phyloP scores from a whole-genome alignment of 2,888 invertebrate species.

The Polydrusus tereticollis region DNA sequence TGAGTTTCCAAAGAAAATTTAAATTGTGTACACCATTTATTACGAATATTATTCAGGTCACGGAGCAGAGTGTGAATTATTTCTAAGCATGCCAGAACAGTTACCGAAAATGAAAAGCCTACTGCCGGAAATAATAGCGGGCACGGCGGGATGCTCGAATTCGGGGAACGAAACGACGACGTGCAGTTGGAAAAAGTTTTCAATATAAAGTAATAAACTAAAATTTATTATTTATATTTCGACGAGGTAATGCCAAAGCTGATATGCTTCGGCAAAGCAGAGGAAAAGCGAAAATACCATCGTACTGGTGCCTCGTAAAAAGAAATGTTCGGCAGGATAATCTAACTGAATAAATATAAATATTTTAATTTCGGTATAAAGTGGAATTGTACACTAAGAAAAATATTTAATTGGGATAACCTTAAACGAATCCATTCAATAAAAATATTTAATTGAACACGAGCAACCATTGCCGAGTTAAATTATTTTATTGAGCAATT shows the following conservation, averaged over 20 bases:
- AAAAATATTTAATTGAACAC: too few relatives aligned
- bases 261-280: neutral
- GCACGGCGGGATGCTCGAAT: constrained; percentile 17
- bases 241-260: neutral
- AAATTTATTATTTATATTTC: constrained; percentile 15
- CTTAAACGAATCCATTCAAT: too few relatives aligned
- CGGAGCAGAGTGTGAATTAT: constrained; percentile 29
- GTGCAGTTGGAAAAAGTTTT: constrained; percentile 17
- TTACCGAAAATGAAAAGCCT: constrained; percentile 57
- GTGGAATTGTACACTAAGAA: too few relatives aligned
- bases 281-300: neutral
- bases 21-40: constrained; percentile 25
- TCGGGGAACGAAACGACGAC: neutral
- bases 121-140: constrained; percentile 29
- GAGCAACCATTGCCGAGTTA: too few relatives aligned
- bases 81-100: constrained; percentile 56
- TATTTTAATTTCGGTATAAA: too few relatives aligned
- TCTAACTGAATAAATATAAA: neutral
- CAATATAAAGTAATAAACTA: neutral
- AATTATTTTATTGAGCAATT: too few relatives aligned
- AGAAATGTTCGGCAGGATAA: neutral
- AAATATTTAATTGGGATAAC: too few relatives aligned
- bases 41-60: constrained; percentile 28
- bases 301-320: too few relatives aligned
- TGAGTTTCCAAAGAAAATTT: constrained; percentile 16